Conservation (phyloP, 2,113 vertebrate species). For the Eublepharis macularius region DNA sequence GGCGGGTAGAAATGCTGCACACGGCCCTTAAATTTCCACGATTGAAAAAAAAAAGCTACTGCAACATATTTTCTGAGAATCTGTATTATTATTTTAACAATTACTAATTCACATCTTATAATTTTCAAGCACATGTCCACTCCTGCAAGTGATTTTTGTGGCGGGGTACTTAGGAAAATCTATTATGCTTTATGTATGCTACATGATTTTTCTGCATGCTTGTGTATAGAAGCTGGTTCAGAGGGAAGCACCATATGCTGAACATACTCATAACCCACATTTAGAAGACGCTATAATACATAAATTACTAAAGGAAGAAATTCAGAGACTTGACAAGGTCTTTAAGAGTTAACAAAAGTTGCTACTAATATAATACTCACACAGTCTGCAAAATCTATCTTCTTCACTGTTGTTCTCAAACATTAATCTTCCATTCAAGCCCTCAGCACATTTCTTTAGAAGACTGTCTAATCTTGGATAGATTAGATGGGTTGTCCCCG, state of each 20-base stretch:
- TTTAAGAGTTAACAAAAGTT: neutral
- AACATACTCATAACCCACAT: neutral
- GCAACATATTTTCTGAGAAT: neutral
- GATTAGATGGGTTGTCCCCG: no score
- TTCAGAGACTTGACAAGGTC: neutral
- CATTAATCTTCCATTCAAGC: neutral
- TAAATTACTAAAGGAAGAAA: neutral
- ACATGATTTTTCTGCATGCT: neutral
- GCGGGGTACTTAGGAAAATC: neutral
- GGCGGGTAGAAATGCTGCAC: neutral
- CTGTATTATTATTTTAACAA: neutral
- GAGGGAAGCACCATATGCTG: neutral
- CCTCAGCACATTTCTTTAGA: neutral
- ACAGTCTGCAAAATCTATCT: neutral
- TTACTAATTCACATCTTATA: neutral
- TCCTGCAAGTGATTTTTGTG: neutral
- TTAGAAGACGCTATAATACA: neutral
- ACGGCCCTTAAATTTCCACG: neutral
- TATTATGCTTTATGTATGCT: neutral
- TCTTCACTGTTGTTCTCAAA: neutral
- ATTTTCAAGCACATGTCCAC: neutral
- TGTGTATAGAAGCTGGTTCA: neutral
- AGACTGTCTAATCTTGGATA: neutral
- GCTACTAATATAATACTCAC: neutral
- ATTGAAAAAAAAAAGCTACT: neutral